A percentile compares a stretch with the other conserved stretches of the same genome.
phyloP scores from a whole-genome alignment of 2,797 vertebrate genomes.

The Parauchenoglanis punctatus region DNA sequence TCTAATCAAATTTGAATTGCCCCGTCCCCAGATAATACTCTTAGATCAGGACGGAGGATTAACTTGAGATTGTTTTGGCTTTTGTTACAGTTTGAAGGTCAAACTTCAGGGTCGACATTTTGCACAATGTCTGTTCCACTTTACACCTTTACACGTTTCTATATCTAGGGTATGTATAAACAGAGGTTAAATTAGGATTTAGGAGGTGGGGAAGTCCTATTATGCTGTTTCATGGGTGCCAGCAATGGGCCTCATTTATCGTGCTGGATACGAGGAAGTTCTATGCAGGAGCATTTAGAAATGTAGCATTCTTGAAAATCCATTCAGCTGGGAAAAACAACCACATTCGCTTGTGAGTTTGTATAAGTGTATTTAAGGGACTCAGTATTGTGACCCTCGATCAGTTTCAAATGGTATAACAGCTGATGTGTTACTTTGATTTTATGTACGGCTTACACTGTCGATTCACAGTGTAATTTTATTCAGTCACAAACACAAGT shows the following conservation, averaged over 20 bases:
- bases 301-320: background rate
- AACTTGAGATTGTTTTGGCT: slow-evolving; percentile 42
- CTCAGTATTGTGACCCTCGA: background rate
- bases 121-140: background rate
- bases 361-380: background rate
- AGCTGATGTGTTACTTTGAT: too few species aligned
- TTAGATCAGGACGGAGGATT: slow-evolving; percentile 50
- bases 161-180: background rate
- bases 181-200: background rate
- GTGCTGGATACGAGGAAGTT: background rate
- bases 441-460: background rate
- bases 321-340: background rate
- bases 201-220: background rate
- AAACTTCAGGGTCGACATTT: background rate
- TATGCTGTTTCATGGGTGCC: too few species aligned
- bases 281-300: background rate
- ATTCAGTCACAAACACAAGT: background rate
- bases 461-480: background rate
- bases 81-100: slow-evolving; percentile 31
- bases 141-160: background rate
- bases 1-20: slow-evolving; percentile 56
- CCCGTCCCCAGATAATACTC: slow-evolving; percentile 51
- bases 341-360: background rate
- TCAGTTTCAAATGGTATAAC: too few species aligned
- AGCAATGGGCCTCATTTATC: background rate